These are phyloP conservation scores for Hippoglossus stenolepis DNA, from an alignment of 2,113 vertebrate genomes.

Conservation along the genomic window DNA sequence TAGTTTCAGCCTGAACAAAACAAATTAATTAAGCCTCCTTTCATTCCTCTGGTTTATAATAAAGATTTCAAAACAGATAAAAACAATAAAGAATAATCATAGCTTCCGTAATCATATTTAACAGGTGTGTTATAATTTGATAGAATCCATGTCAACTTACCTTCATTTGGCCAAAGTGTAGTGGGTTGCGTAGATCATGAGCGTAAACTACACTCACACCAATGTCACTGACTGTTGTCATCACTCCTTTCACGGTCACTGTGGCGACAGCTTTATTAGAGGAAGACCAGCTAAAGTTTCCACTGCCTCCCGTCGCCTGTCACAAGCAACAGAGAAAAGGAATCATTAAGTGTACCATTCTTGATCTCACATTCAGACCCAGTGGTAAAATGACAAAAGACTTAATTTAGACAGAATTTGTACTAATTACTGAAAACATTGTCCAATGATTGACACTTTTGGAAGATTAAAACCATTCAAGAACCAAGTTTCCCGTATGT, in stretches of 20 bases:
- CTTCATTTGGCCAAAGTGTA: constrained; percentile 94
- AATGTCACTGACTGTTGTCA: constrained; percentile 90
- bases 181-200: constrained; percentile 87
- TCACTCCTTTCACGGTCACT: constrained; percentile 91
- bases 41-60: no score
- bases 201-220: constrained; percentile 90
- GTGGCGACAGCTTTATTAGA: constrained; percentile 89
- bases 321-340: constrained; percentile 15
- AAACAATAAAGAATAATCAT: no score
- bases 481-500: not conserved
- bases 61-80: no score
- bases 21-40: no score
- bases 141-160: constrained; percentile 68
- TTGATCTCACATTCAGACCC: not conserved
- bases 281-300: constrained; percentile 95
- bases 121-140: no score
- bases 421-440: constrained; percentile 2
- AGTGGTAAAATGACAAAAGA: not conserved
- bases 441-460: not conserved
- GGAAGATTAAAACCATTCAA: not conserved
- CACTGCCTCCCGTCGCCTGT: constrained; percentile 92
- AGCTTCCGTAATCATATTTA: no score
- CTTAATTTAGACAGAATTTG: not conserved
- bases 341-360: not conserved
- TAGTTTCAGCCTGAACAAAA: no score